These are phyloP conservation scores for Myiotriccus ornatus DNA, from an alignment of 2,797 vertebrate genomes.

Conservation along the genomic window DNA sequence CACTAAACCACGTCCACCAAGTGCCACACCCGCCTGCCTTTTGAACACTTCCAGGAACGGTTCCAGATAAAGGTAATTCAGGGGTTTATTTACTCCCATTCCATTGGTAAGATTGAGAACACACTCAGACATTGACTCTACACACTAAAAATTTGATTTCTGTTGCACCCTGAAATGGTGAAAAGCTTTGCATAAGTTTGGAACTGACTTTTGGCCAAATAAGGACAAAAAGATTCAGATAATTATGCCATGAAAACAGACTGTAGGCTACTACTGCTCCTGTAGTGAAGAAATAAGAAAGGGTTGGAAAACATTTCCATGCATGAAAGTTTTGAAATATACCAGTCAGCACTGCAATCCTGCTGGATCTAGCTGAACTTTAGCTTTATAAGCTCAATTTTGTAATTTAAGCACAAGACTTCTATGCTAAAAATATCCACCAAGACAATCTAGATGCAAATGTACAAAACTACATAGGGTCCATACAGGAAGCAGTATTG, in stretches of 20 bases:
- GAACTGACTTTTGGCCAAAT: neutral
- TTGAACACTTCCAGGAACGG: neutral
- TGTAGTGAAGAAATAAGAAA: neutral
- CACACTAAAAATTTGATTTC: neutral
- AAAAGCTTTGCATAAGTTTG: neutral
- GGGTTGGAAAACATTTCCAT: neutral
- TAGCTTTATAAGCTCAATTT: neutral
- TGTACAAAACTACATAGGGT: neutral
- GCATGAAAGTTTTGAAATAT: neutral
- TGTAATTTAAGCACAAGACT: neutral
- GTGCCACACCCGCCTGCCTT: neutral
- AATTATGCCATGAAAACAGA: neutral
- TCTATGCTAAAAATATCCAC: neutral
- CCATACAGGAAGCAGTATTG: neutral
- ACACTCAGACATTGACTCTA: neutral
- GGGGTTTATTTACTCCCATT: neutral
- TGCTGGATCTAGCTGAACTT: conserved; percentile 4
- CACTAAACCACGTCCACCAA: neutral
- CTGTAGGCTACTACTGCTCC: neutral
- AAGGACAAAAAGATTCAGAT: neutral
- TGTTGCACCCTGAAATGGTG: neutral
- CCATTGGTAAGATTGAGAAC: neutral
- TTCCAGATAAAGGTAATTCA: neutral
- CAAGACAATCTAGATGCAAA: neutral
- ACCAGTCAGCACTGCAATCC: neutral